Evolutionary conservation across 92 coral and sea anemone genomes (phyloP), one percentile per base, ranked within the genome.

Genomic region (Actinostola sp.): DNA sequence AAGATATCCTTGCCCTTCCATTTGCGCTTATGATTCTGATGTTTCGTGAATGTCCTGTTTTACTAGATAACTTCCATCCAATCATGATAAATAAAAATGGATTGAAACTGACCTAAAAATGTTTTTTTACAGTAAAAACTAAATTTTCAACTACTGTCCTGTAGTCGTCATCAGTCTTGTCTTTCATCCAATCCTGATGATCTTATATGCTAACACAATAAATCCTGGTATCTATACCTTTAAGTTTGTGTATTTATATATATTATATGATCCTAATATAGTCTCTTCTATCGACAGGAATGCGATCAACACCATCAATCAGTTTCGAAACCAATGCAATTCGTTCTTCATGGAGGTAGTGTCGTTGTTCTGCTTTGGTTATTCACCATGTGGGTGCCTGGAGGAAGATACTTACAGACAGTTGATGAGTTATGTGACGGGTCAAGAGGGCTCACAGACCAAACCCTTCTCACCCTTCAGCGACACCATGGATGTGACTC

Each of bases 321-420:
- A 59, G 26, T 77, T 78, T 21, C 87, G 87, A 23, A 55, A 67
- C 23, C 91, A 80, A 6, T 89, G 94, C 48, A 89, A 85, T 63
- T 88, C 88, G 57, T 89, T 85, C 72, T 89, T 89, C 68, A 89
- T 89, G 94, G 94, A 89, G 61, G 85, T 90, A 29, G 96, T 90
- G 9, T 73, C 96, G 1, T 55, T 90, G 38, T 82, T 82, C 57
- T 90, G 92, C 53, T 90, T 86, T 79, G 92, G 89, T 8, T 91
- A 90, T 23, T 61, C 76, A 28, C 70, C 77, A 30, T 67, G 41
- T 38, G 51, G 69, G 0, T 61, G 49, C 25, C 34, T 81, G 51
- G 67, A 81, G 56, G 39, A 54, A 8, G 80, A 76, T 1, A 75
- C 83, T n/a, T 63, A 73, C 56, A 25, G 48, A 31, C 70, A 34